Conservation (phyloP, 2,888 invertebrate species). For the Cerastis rubricosa region DNA sequence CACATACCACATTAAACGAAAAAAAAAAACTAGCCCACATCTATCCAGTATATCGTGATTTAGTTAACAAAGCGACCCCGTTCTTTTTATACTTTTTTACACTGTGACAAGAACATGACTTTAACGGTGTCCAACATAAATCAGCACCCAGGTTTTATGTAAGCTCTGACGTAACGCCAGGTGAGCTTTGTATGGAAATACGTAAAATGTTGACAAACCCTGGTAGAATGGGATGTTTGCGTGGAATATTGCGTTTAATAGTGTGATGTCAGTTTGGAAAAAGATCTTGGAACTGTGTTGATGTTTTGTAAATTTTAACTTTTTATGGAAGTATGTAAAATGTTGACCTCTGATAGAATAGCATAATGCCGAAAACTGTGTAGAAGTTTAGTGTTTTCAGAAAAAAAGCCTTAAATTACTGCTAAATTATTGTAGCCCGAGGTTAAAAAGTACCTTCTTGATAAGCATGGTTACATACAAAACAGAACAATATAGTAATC, state of each 20-base stretch:
- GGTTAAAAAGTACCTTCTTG: background rate
- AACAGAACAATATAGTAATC: background rate
- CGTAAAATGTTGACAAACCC: conserved; percentile 29
- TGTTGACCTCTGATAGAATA: conserved; percentile 20
- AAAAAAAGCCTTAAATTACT: background rate
- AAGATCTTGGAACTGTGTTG: background rate
- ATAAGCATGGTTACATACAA: background rate
- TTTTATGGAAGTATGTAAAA: background rate
- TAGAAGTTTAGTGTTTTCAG: background rate
- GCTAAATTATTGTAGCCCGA: background rate
- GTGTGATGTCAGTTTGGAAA: background rate
- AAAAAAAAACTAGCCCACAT: conserved; percentile 22
- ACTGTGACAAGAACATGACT: conserved; percentile 61
- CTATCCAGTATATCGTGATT: conserved; percentile 26
- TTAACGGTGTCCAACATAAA: conserved; percentile 65
- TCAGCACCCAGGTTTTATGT: conserved; percentile 61
- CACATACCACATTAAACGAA: conserved; percentile 4
- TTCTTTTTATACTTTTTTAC: conserved; percentile 53
- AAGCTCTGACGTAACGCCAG: conserved; percentile 51
- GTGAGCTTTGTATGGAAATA: conserved; percentile 29
- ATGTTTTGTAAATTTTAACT: background rate
- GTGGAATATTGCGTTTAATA: background rate
- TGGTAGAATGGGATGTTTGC: conserved; percentile 6
- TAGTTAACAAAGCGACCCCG: conserved; percentile 46
- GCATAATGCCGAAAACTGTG: conserved; percentile 9